A percentile compares a stretch with the other conserved stretches of the same genome.
Conservation (phyloP, 2,797 vertebrate genomes). For the Dallia pectoralis region DNA sequence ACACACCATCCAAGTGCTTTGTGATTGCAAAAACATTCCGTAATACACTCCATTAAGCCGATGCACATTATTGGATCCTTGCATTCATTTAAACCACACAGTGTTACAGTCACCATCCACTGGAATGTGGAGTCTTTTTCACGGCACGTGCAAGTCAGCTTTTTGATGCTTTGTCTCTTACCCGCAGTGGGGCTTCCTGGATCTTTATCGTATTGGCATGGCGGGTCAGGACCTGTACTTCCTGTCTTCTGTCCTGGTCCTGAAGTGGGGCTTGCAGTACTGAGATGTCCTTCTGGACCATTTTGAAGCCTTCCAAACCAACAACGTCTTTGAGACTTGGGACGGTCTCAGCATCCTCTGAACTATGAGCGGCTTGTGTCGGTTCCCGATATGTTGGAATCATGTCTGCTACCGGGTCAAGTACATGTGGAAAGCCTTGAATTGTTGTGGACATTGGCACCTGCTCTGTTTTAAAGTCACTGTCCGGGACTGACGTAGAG, state of each 20-base stretch:
- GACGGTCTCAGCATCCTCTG: conserved; percentile 20
- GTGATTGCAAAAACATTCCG: conserved; percentile 15
- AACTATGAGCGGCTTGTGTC: background rate
- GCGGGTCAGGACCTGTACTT: conserved; percentile 35
- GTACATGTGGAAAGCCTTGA: conserved; percentile 12
- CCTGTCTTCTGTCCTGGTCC: conserved; percentile 34
- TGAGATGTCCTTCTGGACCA: conserved; percentile 25
- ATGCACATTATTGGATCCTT: conserved; percentile 44
- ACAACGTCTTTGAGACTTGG: conserved; percentile 22
- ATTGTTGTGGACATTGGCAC: conserved; percentile 17
- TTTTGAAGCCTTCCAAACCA: conserved; percentile 33
- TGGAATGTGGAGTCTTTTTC: conserved; percentile 32
- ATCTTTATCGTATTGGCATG: conserved; percentile 65
- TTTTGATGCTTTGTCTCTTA: conserved; percentile 72
- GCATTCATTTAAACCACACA: conserved; percentile 7
- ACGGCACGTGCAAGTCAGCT: conserved; percentile 28
- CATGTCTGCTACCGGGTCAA: conserved; percentile 12
- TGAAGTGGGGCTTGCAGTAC: conserved; percentile 61
- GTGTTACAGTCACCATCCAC: conserved; percentile 33
- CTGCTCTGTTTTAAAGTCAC: conserved; percentile 24
- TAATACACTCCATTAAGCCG: conserved; percentile 14
- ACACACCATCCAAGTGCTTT: conserved; percentile 15
- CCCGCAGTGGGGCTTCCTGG: conserved; percentile 74
- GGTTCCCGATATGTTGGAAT: conserved; percentile 24
- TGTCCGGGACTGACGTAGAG: background rate